These are phyloP conservation scores for Megaustenia siamemsis DNA, from an alignment of 2,888 invertebrate genomes.

Conservation along the genomic window DNA sequence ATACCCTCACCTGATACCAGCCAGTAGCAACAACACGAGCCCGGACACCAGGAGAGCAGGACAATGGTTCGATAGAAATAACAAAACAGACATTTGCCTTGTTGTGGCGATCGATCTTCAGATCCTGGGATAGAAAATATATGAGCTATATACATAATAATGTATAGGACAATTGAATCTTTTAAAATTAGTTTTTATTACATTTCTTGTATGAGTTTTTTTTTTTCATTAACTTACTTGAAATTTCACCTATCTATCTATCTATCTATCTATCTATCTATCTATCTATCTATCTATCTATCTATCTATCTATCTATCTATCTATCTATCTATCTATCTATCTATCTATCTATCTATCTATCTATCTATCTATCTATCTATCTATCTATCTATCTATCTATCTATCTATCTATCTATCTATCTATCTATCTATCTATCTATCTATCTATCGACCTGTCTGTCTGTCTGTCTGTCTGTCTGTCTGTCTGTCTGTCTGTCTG, in stretches of 20 bases:
- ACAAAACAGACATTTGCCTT: not conserved
- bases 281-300: conserved; percentile 9
- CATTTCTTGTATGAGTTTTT: too few relatives aligned
- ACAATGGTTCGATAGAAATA: not conserved
- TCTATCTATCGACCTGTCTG: not conserved
- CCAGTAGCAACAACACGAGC: not conserved
- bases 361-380: conserved; percentile 9
- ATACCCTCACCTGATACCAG: not conserved
- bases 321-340: conserved; percentile 9
- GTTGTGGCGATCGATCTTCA: not conserved
- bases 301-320: conserved; percentile 9
- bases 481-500: too few relatives aligned
- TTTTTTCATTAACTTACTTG: too few relatives aligned
- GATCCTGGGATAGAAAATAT: not conserved
- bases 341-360: conserved; percentile 9
- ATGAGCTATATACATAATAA: too few relatives aligned
- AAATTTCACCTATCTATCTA: too few relatives aligned
- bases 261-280: not conserved
- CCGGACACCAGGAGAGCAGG: not conserved
- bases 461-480: too few relatives aligned
- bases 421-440: conserved; percentile 9
- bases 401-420: conserved; percentile 9
- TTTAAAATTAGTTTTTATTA: too few relatives aligned
- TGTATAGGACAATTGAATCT: too few relatives aligned
- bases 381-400: conserved; percentile 9